Percentiles rank a stretch among this genome's conserved stretches.
Conservation (phyloP, 2,797 vertebrate species). For the Alouatta caraya region DNA sequence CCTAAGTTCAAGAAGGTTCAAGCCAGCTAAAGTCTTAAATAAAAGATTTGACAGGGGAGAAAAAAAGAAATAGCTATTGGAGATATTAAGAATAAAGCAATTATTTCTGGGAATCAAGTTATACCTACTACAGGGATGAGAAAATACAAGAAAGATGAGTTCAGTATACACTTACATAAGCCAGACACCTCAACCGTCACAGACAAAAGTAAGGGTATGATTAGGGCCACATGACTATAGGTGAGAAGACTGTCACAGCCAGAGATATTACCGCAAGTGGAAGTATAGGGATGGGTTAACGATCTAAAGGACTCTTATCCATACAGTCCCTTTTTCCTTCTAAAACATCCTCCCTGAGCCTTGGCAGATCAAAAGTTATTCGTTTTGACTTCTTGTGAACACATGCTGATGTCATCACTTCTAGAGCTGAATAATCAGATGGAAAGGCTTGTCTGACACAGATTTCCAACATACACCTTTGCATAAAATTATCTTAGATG, state of each 20-base stretch:
- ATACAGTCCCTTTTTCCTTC: neutral
- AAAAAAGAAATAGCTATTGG: neutral
- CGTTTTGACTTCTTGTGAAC: constrained; percentile 35
- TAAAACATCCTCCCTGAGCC: neutral
- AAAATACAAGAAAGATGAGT: constrained; percentile 1
- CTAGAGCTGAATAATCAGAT: constrained; percentile 55
- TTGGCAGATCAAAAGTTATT: constrained; percentile 37
- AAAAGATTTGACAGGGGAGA: neutral
- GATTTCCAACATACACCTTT: constrained; percentile 25
- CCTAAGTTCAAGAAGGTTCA: constrained; percentile 34
- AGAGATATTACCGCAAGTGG: neutral
- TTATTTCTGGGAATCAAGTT: constrained; percentile 41
- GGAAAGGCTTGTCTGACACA: constrained; percentile 39
- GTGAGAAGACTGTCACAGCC: neutral
- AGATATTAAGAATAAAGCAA: constrained; percentile 20
- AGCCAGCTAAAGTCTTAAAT: neutral
- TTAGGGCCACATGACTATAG: neutral
- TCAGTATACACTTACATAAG: neutral
- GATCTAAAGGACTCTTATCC: neutral
- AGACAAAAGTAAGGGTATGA: neutral
- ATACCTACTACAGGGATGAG: neutral
- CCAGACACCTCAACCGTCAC: neutral
- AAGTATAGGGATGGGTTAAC: neutral
- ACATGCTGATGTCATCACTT: constrained; percentile 40
- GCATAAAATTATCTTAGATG: neutral